phyloP scores from a whole-genome alignment of 2,113 vertebrate genomes.

The Lasiurus borealis region DNA sequence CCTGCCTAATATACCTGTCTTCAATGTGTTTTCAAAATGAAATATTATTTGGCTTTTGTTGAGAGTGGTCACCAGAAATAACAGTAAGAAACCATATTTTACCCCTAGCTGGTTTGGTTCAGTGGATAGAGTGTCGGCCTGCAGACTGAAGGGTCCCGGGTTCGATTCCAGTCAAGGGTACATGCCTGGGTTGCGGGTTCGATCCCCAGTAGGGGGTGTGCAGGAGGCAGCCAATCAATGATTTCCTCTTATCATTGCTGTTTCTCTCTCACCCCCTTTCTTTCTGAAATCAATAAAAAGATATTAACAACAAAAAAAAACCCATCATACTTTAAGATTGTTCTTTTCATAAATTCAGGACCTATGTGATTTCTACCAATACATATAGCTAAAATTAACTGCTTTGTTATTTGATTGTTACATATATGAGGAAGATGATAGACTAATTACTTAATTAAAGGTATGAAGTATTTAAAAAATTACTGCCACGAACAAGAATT shows the following conservation, averaged over 20 bases:
- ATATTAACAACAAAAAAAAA: no score
- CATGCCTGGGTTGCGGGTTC: no score
- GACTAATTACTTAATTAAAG: not conserved
- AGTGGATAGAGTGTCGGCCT: no score
- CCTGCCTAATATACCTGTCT: not conserved
- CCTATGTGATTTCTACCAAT: not conserved
- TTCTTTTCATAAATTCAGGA: not conserved
- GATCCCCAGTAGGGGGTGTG: no score
- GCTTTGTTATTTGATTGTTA: not conserved
- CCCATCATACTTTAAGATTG: not conserved
- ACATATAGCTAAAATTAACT: not conserved
- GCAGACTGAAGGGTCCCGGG: no score
- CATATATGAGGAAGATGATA: not conserved
- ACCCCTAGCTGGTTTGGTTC: no score
- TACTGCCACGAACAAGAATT: not conserved
- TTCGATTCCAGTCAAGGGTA: no score
- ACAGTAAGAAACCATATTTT: conserved; percentile 31
- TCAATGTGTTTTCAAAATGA: conserved; percentile 65
- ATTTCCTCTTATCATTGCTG: no score
- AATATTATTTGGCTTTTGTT: conserved; percentile 68
- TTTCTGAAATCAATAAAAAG: no score
- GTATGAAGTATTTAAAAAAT: not conserved
- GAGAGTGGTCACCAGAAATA: conserved; percentile 50
- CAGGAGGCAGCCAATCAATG: no score
- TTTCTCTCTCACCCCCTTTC: no score